A percentile compares a stretch with the other conserved stretches of the same genome.
Conservation (phyloP, 2,113 vertebrate species). For the Gobio gobio region DNA sequence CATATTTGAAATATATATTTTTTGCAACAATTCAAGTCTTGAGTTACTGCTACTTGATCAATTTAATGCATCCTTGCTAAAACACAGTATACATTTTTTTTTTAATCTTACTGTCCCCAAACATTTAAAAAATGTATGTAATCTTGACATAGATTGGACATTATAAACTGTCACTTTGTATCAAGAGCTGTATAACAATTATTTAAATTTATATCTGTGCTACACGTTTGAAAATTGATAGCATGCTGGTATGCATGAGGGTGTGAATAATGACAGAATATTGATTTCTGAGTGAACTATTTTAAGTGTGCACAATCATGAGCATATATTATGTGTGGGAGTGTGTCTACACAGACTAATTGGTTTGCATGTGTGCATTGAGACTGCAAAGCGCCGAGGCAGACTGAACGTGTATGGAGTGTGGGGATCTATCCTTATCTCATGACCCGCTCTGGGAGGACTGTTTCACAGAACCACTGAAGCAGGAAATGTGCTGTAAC, state of each 20-base stretch:
- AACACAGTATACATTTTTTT: too few relatives aligned
- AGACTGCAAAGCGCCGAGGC: neutral
- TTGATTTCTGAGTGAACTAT: neutral
- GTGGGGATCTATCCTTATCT: constrained; percentile 8
- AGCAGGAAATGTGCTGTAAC: constrained; percentile 51
- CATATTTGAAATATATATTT: neutral
- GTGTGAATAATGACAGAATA: neutral
- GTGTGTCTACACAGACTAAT: neutral
- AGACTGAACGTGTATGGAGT: neutral
- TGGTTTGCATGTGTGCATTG: neutral
- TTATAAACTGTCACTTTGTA: neutral
- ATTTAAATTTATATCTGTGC: neutral
- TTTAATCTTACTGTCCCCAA: too few relatives aligned
- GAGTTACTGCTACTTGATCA: too few relatives aligned
- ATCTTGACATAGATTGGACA: too few relatives aligned
- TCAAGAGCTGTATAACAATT: neutral
- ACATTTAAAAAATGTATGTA: too few relatives aligned
- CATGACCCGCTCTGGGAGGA: neutral
- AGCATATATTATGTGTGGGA: constrained; percentile 3
- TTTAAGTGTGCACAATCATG: neutral
- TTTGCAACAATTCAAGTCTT: neutral
- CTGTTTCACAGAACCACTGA: constrained; percentile 36
- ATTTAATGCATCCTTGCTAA: too few relatives aligned
- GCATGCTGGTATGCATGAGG: neutral
- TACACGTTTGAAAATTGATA: neutral